phyloP scores from a whole-genome alignment of 2,797 vertebrate species.

The Gymnothorax javanicus region DNA sequence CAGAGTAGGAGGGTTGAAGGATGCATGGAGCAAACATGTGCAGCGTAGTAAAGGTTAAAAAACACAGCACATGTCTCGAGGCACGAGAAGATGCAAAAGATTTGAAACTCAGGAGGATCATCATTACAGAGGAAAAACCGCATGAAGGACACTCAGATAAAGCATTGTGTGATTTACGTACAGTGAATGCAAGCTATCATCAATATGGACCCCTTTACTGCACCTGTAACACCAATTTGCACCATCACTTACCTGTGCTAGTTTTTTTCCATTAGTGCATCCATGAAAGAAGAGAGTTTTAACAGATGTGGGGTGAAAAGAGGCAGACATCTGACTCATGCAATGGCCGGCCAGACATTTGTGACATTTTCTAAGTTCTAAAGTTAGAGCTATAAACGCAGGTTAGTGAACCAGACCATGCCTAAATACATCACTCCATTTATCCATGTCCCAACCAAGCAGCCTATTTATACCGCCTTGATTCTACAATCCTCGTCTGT shows the following conservation, averaged over 20 bases:
- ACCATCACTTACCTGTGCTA: not conserved
- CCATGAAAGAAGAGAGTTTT: not conserved
- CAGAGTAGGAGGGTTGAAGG: not conserved
- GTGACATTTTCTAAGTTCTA: not conserved
- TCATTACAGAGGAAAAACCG: not conserved
- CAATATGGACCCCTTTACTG: not conserved
- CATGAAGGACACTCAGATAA: not conserved
- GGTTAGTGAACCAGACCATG: no score
- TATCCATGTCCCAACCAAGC: no score
- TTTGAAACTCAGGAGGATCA: not conserved
- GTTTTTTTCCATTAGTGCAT: not conserved
- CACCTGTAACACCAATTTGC: not conserved
- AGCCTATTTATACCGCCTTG: no score
- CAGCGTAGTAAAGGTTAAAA: constrained; percentile 15
- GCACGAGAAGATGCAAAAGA: not conserved
- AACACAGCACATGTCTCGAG: constrained; percentile 7
- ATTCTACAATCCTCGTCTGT: no score
- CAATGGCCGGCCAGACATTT: not conserved
- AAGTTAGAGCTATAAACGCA: no score
- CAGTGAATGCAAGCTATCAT: no score
- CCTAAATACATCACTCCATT: no score
- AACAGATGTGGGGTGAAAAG: not conserved
- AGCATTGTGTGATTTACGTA: not conserved
- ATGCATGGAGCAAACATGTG: constrained; percentile 6
- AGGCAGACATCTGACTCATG: not conserved